These are phyloP conservation scores for Rachycentron canadum DNA, from an alignment of 2,797 vertebrate genomes.

Conservation along the genomic window DNA sequence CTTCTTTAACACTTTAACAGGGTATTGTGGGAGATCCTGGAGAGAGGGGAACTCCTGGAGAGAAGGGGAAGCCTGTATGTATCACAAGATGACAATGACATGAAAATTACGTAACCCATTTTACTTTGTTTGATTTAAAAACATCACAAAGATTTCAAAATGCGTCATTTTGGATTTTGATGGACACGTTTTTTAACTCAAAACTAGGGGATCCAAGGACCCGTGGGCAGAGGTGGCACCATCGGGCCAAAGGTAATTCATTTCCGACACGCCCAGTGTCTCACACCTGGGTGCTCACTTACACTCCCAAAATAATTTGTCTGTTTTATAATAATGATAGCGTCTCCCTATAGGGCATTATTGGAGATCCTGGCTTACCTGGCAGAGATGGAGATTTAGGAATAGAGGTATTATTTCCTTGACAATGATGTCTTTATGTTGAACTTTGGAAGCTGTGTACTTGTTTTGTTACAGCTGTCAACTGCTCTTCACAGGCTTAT, in stretches of 20 bases:
- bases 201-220: constrained; percentile 83
- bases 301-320: constrained; percentile 14
- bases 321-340: constrained; percentile 18
- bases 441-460: not conserved
- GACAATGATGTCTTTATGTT: not conserved
- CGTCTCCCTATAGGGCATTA: constrained; percentile 81
- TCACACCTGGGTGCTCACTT: constrained; percentile 3
- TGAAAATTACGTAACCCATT: not conserved
- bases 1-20: constrained; percentile 72
- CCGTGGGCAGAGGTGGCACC: constrained; percentile 77
- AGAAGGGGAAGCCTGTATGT: constrained; percentile 87
- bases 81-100: not conserved
- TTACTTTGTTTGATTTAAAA: constrained; percentile 5
- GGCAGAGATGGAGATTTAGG: constrained; percentile 87
- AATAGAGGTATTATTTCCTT: constrained; percentile 82
- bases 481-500: constrained; percentile 81
- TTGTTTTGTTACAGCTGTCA: constrained; percentile 13
- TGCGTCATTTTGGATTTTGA: not conserved
- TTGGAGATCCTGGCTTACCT: constrained; percentile 85
- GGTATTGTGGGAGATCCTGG: constrained; percentile 89
- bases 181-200: constrained; percentile 20
- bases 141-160: not conserved
- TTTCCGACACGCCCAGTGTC: not conserved
- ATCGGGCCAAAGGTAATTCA: constrained; percentile 82
- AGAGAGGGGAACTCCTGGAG: constrained; percentile 81